phyloP scores from a whole-genome alignment of 1,140 invertebrate species.

The Bombus confusus region DNA sequence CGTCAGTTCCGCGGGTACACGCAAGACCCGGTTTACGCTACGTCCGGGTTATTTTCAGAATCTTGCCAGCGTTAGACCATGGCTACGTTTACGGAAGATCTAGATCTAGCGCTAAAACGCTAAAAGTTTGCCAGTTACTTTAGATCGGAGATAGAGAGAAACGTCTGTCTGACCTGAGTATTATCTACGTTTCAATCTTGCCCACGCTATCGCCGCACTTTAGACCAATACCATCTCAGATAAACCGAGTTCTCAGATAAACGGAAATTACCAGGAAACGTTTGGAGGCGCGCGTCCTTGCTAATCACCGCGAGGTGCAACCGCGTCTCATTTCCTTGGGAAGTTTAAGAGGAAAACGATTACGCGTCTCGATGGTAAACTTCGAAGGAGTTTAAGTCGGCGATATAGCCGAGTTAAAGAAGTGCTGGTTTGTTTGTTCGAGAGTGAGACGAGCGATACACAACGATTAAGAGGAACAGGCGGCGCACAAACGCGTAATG shows the following conservation, averaged over 20 bases:
- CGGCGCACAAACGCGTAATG: background rate
- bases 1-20: background rate
- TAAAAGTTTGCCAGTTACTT: conserved; percentile 18
- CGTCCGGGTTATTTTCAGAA: conserved; percentile 1
- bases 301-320: background rate
- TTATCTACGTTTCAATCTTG: background rate
- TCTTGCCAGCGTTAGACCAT: background rate
- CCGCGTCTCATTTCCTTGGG: conserved; percentile 6
- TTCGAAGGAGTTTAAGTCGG: conserved; percentile 3
- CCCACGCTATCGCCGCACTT: background rate
- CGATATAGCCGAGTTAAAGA: conserved; percentile 20
- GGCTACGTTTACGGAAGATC: background rate
- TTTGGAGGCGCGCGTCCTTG: background rate
- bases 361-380: conserved; percentile 4
- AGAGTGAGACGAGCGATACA: background rate
- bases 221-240: background rate
- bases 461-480: conserved; percentile 21
- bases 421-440: conserved; percentile 35
- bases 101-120: background rate
- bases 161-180: background rate
- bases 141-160: background rate
- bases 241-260: background rate
- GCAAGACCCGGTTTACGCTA: background rate
- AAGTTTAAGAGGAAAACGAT: conserved; percentile 9
- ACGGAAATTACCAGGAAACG: background rate